phyloP scores from a whole-genome alignment of 1,140 invertebrate genomes.

The Procambarus virginalis region DNA sequence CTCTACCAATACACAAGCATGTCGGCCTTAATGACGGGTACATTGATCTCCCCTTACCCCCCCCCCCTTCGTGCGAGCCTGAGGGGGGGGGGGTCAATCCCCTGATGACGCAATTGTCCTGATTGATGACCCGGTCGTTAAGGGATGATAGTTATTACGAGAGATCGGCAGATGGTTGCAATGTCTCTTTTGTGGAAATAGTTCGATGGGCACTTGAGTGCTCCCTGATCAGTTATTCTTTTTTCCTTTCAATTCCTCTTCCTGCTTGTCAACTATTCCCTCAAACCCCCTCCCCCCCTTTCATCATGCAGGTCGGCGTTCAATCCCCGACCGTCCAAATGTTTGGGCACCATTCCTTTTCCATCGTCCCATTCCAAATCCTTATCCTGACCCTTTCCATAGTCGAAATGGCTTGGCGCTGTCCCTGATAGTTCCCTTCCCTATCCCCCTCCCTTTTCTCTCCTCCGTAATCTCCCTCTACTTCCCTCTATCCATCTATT shows the following conservation, averaged over 20 bases:
- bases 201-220: neutral
- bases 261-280: neutral
- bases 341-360: too few relatives aligned
- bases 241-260: neutral
- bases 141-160: slow-evolving; percentile 39
- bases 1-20: neutral
- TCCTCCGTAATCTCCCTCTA: too few relatives aligned
- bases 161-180: slow-evolving; percentile 29
- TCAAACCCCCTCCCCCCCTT: too few relatives aligned
- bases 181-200: slow-evolving; percentile 12
- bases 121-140: slow-evolving; percentile 28
- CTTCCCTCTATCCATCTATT: too few relatives aligned
- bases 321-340: too few relatives aligned
- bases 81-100: neutral
- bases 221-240: neutral
- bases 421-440: too few relatives aligned
- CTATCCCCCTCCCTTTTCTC: too few relatives aligned
- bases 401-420: too few relatives aligned
- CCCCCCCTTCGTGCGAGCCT: neutral
- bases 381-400: too few relatives aligned
- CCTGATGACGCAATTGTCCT: slow-evolving; percentile 30
- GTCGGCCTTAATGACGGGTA: neutral
- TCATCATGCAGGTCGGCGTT: neutral
- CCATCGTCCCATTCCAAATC: too few relatives aligned
- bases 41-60: too few relatives aligned